Evolutionary conservation across 2,113 vertebrate species (phyloP).

Genomic region (Brachypteracias leptosomus): DNA sequence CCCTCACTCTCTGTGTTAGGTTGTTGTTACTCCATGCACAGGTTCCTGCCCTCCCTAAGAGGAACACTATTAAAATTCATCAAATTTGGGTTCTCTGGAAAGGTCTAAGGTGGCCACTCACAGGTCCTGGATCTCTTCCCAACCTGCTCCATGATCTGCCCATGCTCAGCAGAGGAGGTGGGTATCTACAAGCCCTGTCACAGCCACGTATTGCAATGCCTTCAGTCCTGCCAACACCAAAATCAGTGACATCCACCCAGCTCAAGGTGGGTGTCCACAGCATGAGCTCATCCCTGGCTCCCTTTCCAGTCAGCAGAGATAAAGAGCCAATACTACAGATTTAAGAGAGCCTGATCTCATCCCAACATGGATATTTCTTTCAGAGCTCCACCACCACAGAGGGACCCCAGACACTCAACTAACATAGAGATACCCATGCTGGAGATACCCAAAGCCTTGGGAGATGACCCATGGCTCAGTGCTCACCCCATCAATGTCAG

Average conservation of each 20-base stretch:
- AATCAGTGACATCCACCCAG: neutral
- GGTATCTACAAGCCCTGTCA: neutral
- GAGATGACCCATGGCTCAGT: neutral
- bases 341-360: neutral
- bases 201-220: neutral
- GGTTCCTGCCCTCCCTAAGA: neutral
- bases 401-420: neutral
- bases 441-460: neutral
- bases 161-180: neutral
- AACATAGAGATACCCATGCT: neutral
- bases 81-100: neutral
- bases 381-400: neutral
- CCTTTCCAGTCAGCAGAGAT: neutral
- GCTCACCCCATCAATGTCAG: neutral
- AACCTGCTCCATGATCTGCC: neutral
- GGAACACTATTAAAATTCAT: neutral
- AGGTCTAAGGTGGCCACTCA: neutral
- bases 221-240: neutral
- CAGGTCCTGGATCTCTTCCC: neutral
- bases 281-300: neutral
- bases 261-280: neutral
- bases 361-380: neutral
- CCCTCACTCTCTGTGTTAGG: fast-evolving
- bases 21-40: neutral
- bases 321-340: neutral